These are phyloP conservation scores for Oreochromis niloticus DNA, from an alignment of 2,113 vertebrate species.

Conservation along the genomic window DNA sequence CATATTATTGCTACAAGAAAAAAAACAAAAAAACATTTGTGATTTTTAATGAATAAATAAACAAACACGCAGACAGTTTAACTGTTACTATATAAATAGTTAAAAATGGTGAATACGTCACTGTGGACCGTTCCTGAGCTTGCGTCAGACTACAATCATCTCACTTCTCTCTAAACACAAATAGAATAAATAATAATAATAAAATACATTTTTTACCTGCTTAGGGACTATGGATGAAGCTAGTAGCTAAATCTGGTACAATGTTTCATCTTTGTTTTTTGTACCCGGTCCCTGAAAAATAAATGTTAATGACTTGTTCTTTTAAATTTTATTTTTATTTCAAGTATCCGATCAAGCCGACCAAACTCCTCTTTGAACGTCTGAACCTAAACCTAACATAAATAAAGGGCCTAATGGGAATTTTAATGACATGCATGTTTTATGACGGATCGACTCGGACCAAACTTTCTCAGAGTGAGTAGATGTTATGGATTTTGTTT, in stretches of 20 bases:
- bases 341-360: background rate
- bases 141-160: background rate
- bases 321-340: background rate
- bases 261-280: background rate
- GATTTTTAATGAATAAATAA: background rate
- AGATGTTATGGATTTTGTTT: background rate
- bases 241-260: background rate
- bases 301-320: background rate
- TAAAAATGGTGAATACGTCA: background rate
- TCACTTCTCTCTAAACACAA: background rate
- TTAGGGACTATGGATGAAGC: background rate
- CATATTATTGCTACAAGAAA: background rate
- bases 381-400: background rate
- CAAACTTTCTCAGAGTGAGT: background rate
- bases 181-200: background rate
- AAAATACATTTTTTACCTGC: background rate
- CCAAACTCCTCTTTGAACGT: background rate
- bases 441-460: background rate
- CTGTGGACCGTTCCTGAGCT: background rate
- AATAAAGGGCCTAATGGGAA: background rate
- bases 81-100: background rate
- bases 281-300: background rate
- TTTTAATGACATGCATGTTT: background rate
- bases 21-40: background rate
- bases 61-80: background rate